Evolutionary conservation across 1,140 invertebrate genomes (phyloP), one percentile per base, ranked within the genome.

Genomic region (Pseudomyrmex dendroicus): DNA sequence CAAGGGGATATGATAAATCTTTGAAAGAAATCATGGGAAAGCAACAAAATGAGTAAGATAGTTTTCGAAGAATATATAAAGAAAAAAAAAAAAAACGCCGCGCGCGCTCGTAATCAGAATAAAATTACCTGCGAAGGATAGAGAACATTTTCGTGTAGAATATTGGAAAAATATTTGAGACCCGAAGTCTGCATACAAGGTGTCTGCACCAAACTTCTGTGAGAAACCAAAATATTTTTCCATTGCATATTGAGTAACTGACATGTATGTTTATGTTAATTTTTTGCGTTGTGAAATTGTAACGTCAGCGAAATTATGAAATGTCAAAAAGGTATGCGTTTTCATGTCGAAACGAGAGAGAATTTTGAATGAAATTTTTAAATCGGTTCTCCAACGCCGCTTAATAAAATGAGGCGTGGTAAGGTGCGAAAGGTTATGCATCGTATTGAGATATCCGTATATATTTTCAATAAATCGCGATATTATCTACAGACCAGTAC

Each of bases 1-100:
- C 48, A 25, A 25, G n/a, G 22, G 78, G 61, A 67, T 78, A 67
- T 83, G 82, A 83, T 83, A 83, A 68, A 68, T 83, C 82, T 77
- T 67, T 48, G 52, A 83, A 83, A 68, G 73, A 78, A 83, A 68
- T 61, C 63, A 61, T 57, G 25, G 46, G 63, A 83, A 62, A 57
- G 7, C 13, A 13, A 10, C 17, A 25, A 52, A 46, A 83, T 13
- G 46, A 8, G 48, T 61, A n/a, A 67, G 44, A 70, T 35, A 78
- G 2, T 70, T 70, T 80, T 72, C 5, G 35, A 35, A 35, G 35
- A 35, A 35, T 35, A 25, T 25, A 22, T 22, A 22, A 1, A 22
- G 1, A 22, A 35, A 5, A 35, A 5, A 35, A 22, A 35, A 5
- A 35, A 5, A 35, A 35, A 35, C 35, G 35, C 35, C 35, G 35